Base-by-base conservation (phyloP, 2,797 vertebrate species). In the Rhyacichthys aspro region DNA sequence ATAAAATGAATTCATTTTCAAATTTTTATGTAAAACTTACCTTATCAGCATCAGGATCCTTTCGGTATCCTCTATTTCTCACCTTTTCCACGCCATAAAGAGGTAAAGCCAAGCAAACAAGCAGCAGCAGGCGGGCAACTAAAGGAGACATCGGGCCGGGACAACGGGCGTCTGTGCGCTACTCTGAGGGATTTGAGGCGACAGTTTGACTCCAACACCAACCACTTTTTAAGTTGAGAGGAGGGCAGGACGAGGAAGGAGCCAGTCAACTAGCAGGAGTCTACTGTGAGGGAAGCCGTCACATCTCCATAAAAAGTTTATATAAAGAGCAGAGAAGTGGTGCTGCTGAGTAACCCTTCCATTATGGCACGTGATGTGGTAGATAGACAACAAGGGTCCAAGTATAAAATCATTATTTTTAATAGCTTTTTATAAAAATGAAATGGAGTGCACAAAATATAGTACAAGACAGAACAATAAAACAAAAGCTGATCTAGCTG, bases 21-120 rank as follows among this genome's bases (percentile, higher is more conserved):
- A 2, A 28, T 28, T 28, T 28, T 28, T 28, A 2, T n/a, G 23
- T 49, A 52, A 18, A 38, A 52, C 88, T 91, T 89, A 94, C 93
- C 90, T 90, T 92, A 38, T 93, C 92, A 0, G 79, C 86, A 33
- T 93, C 92, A 43, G 89, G 89, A 76, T 93, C 93, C 79, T 92
- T 93, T 59, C 92, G 89, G 76, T 89, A 88, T 47, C 85, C 87
- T 77, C 92, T 88, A 61, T 59, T 89, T 84, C 88, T 92, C 76
- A 89, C 86, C 84, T 90, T 91, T 74, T 94, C 93, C 67, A 86
- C 84, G 48, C 82, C 85, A 37, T 78, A 77, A 9, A 92, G 87
- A 33, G 90, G 85, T 3, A 89, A 67, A 45, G 85, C 74, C 74
- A 93, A 34, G 66, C 88, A 90, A 76, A 76, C 45, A 43, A 93